These are phyloP conservation scores for Thalassarche chlororhynchos DNA, from an alignment of 2,113 vertebrate genomes.

Conservation along the genomic window DNA sequence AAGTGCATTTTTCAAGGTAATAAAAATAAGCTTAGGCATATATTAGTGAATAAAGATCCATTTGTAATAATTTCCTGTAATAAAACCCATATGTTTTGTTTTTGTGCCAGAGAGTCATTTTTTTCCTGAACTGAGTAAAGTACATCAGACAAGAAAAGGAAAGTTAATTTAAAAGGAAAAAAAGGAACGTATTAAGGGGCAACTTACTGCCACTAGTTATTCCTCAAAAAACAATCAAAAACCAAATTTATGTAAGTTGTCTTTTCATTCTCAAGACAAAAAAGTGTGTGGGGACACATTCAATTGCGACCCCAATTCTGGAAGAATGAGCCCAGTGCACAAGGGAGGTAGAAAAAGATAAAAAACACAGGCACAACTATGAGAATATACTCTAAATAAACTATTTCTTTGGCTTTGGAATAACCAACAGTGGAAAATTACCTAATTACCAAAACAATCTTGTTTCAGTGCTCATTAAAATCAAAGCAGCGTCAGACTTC, in stretches of 20 bases:
- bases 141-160: background rate
- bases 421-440: conserved; percentile 51
- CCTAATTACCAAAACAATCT: conserved; percentile 47
- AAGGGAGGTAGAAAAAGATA: background rate
- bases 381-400: background rate
- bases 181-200: background rate
- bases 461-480: conserved; percentile 39
- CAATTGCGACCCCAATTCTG: background rate
- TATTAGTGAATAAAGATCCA: conserved; percentile 27
- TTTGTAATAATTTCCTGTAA: conserved; percentile 55
- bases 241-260: background rate
- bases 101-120: background rate
- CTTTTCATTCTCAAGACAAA: background rate
- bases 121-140: background rate
- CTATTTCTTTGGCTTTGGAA: background rate
- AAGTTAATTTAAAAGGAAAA: background rate
- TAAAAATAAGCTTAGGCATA: conserved; percentile 53
- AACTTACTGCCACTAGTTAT: background rate
- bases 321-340: background rate
- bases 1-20: conserved; percentile 54
- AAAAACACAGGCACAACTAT: background rate
- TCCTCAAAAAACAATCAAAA: background rate
- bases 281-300: background rate
- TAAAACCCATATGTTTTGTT: conserved; percentile 28
- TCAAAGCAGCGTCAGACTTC: conserved; percentile 26